Base-by-base conservation (phyloP, 2,888 invertebrate species). In the Diplazon laetatorius region DNA sequence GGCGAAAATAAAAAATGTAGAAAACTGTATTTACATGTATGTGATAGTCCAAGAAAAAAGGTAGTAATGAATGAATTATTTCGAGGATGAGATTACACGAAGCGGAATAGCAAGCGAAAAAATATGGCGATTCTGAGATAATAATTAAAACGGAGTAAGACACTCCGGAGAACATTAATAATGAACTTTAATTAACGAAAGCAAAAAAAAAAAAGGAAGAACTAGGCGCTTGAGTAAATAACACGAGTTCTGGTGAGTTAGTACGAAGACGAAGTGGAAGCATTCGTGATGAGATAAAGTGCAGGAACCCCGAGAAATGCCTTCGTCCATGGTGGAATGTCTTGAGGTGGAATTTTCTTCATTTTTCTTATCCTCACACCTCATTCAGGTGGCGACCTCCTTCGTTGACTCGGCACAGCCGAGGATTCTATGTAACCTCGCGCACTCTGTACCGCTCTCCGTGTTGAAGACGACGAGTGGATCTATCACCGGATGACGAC, bases 281-380 rank as follows among this genome's bases (percentile, higher is more conserved):
- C 30, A 18, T 22, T 35, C 39, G 3, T 25, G 39, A 52, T 6
- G 48, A 37, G 37, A 16, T 18, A 30, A 57, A 42, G 39, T 46
- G 60, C 44, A 12, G 37, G 14, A 71, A 39, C 14, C 57, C 16
- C 16, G 35, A 63, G 63, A 39, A 63, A 68, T 68, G 63, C 55
- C 25, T 48, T 48, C 62, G 48, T 65, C 55, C 57, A 10, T 14
- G 52, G 42, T 46, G 50, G 50, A 72, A 68, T 72, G 14, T 18
- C 62, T 46, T 14, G 22, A 39, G 52, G 20, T n/a, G n/a, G 68
- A 68, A 76, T 66, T 60, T 62, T 55, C 42, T 57, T 10, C 62
- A 72, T 77, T 77, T 63, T 73, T 77, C 63, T 35, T 62, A 50
- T 9, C 30, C 50, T 50, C 37, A 52, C 22, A 12, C 46, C 22